Conservation (phyloP, 2,888 invertebrate species). For the Papilio elwesi region DNA sequence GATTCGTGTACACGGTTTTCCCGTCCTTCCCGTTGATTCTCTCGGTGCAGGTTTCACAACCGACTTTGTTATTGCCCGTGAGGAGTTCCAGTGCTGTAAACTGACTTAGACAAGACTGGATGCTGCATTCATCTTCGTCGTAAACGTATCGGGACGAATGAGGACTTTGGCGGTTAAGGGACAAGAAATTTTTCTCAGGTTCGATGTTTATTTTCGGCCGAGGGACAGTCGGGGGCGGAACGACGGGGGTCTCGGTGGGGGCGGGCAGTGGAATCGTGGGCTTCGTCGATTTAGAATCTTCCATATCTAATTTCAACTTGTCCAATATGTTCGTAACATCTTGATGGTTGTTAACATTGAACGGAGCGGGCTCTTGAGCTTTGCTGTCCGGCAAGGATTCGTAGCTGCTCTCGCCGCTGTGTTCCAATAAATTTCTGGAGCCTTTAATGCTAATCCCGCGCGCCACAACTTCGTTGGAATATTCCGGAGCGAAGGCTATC, state of each 20-base stretch:
- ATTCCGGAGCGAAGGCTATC: slow-evolving; percentile 71
- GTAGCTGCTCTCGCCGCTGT: slow-evolving; percentile 71
- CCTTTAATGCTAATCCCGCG: slow-evolving; percentile 75
- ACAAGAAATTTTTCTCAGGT: slow-evolving; percentile 62
- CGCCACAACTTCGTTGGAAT: slow-evolving; percentile 71
- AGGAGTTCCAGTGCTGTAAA: slow-evolving; percentile 96
- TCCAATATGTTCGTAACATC: slow-evolving; percentile 58
- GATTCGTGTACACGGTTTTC: slow-evolving; percentile 91
- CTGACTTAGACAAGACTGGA: slow-evolving; percentile 95
- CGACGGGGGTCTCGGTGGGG: slow-evolving; percentile 52
- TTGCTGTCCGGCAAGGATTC: slow-evolving; percentile 64
- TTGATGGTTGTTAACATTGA: slow-evolving; percentile 61
- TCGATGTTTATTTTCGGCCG: slow-evolving; percentile 64
- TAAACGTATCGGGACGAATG: slow-evolving; percentile 88
- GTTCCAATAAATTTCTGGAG: slow-evolving; percentile 67
- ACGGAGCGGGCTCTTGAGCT: slow-evolving; percentile 49
- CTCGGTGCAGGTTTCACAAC: slow-evolving; percentile 95
- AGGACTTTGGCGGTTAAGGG: slow-evolving; percentile 71
- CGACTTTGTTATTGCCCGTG: slow-evolving; percentile 96
- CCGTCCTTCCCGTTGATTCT: slow-evolving; percentile 87
- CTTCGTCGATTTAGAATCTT: slow-evolving; percentile 55
- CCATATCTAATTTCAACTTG: slow-evolving; percentile 69
- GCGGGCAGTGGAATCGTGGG: slow-evolving; percentile 62
- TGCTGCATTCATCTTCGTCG: slow-evolving; percentile 91
- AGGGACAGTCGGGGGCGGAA: slow-evolving; percentile 56